phyloP scores from a whole-genome alignment of 2,888 invertebrate genomes.

The Coelinius sp. region DNA sequence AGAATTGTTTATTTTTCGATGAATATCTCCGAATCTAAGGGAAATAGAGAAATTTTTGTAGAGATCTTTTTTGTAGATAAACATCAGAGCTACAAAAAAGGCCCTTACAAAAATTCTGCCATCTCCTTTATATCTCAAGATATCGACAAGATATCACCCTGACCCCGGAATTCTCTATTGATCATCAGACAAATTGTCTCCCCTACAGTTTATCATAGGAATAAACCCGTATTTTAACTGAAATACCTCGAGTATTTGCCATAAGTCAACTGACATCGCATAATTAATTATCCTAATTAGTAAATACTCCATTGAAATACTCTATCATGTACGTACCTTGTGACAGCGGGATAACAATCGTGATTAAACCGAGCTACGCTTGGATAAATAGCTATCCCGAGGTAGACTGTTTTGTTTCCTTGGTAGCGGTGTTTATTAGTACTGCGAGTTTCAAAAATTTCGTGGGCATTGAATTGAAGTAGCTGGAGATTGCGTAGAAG shows the following conservation, averaged over 20 bases:
- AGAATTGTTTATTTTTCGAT: neutral
- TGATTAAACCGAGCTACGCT: conserved; percentile 87
- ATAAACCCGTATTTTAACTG: no score
- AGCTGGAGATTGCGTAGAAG: conserved; percentile 81
- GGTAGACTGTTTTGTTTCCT: conserved; percentile 74
- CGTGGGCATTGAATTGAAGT: conserved; percentile 89
- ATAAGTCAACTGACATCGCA: neutral
- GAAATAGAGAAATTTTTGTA: no score
- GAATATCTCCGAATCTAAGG: no score
- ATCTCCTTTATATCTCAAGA: no score
- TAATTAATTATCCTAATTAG: conserved; percentile 34
- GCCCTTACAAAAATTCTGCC: no score
- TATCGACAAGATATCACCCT: no score
- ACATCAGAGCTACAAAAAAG: no score
- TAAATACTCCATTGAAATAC: conserved; percentile 22
- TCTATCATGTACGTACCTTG: conserved; percentile 73
- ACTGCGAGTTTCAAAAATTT: conserved; percentile 80
- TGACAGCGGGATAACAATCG: conserved; percentile 84
- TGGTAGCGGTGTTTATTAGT: conserved; percentile 72
- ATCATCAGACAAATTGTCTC: neutral
- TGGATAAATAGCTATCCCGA: conserved; percentile 83
- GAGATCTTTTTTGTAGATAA: no score
- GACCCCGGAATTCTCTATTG: no score
- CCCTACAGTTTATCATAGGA: no score
- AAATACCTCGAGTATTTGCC: neutral